Percentiles rank a stretch among this genome's conserved stretches.
Conservation (phyloP, 2,888 invertebrate species). For the Limnephilus rhombicus region DNA sequence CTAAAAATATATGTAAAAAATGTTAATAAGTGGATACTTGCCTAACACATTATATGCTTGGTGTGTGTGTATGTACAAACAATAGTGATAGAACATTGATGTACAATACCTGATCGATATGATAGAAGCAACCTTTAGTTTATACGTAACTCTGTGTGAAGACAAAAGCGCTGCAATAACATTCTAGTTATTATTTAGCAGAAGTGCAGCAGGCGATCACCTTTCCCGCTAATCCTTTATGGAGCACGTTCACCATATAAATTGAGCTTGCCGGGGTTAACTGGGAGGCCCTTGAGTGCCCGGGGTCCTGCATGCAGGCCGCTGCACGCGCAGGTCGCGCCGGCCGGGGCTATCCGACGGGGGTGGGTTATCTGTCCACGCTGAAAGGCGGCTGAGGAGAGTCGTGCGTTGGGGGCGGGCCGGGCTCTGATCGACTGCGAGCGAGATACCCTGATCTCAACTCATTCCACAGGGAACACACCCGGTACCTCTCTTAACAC, state of each 20-base stretch:
- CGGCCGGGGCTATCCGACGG: not conserved
- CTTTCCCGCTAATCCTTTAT: slow-evolving; percentile 42
- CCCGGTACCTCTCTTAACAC: not conserved
- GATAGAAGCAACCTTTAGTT: not conserved
- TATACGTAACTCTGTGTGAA: not conserved
- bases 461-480: not conserved
- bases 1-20: no score
- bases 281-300: not conserved
- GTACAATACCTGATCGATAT: no score
- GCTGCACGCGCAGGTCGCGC: not conserved
- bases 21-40: no score
- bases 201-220: slow-evolving; percentile 28
- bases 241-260: slow-evolving; percentile 47
- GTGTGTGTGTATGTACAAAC: no score
- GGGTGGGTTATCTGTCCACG: slow-evolving; percentile 46
- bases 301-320: slow-evolving; percentile 22
- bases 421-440: slow-evolving; percentile 31
- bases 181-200: not conserved
- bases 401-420: slow-evolving; percentile 46
- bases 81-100: no score
- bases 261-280: slow-evolving; percentile 15
- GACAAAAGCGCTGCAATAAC: not conserved
- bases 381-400: slow-evolving; percentile 29
- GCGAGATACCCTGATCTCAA: slow-evolving; percentile 3
- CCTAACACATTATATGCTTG: no score